Evolutionary conservation across 2,797 vertebrate genomes (phyloP), one percentile per base, ranked within the genome.

Genomic region (Acanthornis magna): DNA sequence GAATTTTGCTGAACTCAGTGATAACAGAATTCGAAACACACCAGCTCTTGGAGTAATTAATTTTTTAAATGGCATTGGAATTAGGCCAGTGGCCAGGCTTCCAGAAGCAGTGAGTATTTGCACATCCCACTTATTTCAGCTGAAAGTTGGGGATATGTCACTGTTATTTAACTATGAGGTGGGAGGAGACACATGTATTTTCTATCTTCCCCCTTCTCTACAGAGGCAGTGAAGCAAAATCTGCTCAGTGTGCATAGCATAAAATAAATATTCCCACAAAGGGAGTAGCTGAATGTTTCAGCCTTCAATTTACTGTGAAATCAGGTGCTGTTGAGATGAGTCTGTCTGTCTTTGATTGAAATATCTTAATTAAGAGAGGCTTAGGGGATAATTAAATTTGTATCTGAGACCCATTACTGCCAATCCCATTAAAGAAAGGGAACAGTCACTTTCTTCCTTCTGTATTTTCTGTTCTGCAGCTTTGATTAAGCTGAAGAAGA

Each of bases 401-500:
- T 81, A 95, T 87, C 47, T 94, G 89, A 92, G 83, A 95, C 58
- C 74, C 84, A 66, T 76, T 93, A 76, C 82, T 96, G 90, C 93
- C 95, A 96, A 92, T 91, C 88, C 89, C 62, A 50, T 77, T 78
- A 77, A 90, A 96, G 54, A 91, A 91, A 89, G 26, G 68, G 95
- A 96, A 91, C 67, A 93, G 17, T 83, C 74, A 45, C 58, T 90
- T 95, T 85, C 71, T 85, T 95, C 27, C 66, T 74, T 34, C n/a
- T 84, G 1, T 74, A 23, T 92, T 72, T 89, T 91, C 75, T 94
- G 29, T 60, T 55, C 26, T 89, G 50, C 93, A 99, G 99, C 98
- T 92, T 98, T 99, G 95, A 92, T 99, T 78, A 99, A 98, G 70
- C 97, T 99, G 96, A 99, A 98, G 97, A 99, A 98, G 97, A 97